phyloP scores from a whole-genome alignment of 2,113 vertebrate genomes.

The Hipposideros armiger region DNA sequence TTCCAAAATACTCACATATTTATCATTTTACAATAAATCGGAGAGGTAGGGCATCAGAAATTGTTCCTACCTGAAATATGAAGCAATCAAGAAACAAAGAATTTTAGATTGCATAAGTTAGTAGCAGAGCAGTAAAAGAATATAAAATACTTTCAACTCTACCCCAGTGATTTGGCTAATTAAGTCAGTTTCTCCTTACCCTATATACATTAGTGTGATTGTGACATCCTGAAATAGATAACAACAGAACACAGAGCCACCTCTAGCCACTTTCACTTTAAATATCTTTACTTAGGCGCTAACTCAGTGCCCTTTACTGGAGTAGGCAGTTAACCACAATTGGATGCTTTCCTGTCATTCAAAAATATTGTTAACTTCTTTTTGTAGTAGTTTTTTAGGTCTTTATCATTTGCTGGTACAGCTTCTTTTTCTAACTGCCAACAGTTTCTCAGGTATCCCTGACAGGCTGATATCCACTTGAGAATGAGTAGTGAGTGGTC shows the following conservation, averaged over 20 bases:
- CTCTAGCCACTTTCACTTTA: neutral
- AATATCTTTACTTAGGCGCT: neutral
- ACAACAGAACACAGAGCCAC: neutral
- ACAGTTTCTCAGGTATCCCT: neutral
- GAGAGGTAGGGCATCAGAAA: slow-evolving; percentile 31
- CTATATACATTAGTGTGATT: neutral
- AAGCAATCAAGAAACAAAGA: slow-evolving; percentile 35
- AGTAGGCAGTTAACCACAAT: slow-evolving; percentile 25
- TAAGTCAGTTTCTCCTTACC: neutral
- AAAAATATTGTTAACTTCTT: neutral
- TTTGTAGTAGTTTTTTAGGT: neutral
- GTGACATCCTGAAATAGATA: neutral
- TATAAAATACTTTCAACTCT: neutral
- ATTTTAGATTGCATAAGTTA: neutral
- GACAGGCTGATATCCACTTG: neutral
- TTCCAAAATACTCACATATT: neutral
- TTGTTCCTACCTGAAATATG: neutral
- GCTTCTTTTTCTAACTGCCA: neutral
- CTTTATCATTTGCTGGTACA: neutral
- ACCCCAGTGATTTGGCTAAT: neutral
- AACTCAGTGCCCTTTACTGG: slow-evolving; percentile 33
- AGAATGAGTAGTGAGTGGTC: slow-evolving; percentile 27
- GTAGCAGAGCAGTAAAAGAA: neutral
- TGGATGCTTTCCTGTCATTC: neutral
- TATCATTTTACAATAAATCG: slow-evolving; percentile 6